Conservation (phyloP, 23 tunicate genomes). For the Halocynthia aurantium region DNA sequence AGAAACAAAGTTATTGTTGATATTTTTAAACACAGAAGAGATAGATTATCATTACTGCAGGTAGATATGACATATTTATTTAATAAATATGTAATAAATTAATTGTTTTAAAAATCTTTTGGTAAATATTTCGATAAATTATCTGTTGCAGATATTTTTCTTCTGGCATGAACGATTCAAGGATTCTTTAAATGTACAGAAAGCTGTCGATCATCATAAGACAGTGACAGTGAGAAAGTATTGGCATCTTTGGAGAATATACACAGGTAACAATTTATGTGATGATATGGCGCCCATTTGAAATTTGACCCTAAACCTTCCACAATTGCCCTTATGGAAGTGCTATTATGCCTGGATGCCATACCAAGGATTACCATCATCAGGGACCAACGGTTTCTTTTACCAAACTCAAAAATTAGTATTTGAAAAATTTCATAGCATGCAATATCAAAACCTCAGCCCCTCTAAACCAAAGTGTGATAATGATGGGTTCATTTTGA, state of each 20-base stretch:
- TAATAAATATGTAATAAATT: neutral
- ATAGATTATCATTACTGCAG: neutral
- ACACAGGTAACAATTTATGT: neutral
- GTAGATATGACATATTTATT: neutral
- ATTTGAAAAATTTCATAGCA: too few species aligned
- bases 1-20: neutral
- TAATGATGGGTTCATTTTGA: too few species aligned
- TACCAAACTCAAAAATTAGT: too few species aligned
- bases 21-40: neutral
- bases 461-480: too few species aligned
- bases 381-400: too few species aligned
- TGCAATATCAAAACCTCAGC: too few species aligned
- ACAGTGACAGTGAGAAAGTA: neutral
- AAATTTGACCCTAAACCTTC: too few species aligned
- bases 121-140: neutral
- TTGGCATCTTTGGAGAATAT: constrained; percentile 11
- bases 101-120: neutral
- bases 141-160: neutral
- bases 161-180: constrained; percentile 7
- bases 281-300: neutral
- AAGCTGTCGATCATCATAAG: neutral
- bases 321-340: too few species aligned
- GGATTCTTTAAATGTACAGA: neutral
- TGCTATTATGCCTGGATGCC: too few species aligned
- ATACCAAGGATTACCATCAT: too few species aligned